phyloP scores from a whole-genome alignment of 2,797 vertebrate genomes.

The Chrysocyon brachyurus region DNA sequence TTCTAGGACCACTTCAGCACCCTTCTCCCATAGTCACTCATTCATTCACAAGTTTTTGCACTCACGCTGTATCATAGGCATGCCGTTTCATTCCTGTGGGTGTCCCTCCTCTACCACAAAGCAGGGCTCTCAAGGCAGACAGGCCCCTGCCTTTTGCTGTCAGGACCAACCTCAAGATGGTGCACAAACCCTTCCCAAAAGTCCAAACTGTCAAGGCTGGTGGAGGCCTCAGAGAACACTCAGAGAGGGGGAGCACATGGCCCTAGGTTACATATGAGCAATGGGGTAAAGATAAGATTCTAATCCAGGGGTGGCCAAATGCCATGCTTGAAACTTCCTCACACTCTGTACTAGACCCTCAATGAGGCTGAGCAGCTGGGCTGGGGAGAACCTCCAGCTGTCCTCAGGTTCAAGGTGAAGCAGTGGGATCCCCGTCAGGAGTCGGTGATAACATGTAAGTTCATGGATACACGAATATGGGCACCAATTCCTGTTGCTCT shows the following conservation, averaged over 20 bases:
- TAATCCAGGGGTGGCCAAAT: neutral
- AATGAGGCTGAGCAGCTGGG: neutral
- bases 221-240: neutral
- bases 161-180: neutral
- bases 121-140: neutral
- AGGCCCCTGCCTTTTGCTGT: neutral
- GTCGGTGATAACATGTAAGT: neutral
- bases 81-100: neutral
- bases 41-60: neutral
- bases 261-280: neutral
- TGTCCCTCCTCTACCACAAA: neutral
- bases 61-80: neutral
- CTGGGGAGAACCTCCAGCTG: neutral
- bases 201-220: neutral
- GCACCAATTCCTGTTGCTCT: neutral
- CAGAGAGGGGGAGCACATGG: neutral
- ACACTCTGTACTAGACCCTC: neutral
- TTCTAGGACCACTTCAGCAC: neutral
- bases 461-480: accelerated
- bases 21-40: neutral
- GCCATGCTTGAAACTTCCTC: neutral
- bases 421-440: accelerated
- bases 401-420: neutral
- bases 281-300: neutral
- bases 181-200: neutral